A percentile compares a stretch with the other conserved stretches of the same genome.
Evolutionary conservation across 2,113 vertebrate genomes (phyloP).

Genomic region (Zapus hudsonius): DNA sequence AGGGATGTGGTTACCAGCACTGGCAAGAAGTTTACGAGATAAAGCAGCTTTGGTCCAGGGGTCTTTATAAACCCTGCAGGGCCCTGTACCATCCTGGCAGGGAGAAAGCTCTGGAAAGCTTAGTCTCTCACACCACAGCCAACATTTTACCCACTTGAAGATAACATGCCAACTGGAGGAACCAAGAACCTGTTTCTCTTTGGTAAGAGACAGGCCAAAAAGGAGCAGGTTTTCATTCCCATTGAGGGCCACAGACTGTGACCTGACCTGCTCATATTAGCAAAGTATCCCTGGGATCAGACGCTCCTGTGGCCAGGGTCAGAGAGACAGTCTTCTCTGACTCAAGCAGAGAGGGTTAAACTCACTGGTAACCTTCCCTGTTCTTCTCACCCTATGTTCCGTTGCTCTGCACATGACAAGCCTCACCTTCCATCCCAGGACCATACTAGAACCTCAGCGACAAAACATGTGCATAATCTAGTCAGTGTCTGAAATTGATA

Average conservation of each 20-base stretch:
- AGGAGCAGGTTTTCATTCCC: neutral
- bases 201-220: neutral
- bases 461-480: neutral
- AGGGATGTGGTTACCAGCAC: neutral
- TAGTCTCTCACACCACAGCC: neutral
- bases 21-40: neutral
- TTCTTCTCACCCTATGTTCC: neutral
- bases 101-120: neutral
- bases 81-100: neutral
- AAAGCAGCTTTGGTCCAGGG: neutral
- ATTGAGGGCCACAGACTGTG: neutral
- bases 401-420: neutral
- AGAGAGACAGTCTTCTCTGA: neutral
- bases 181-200: neutral
- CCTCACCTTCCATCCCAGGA: too few species aligned
- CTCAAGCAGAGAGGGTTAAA: neutral
- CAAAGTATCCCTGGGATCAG: neutral
- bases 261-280: neutral
- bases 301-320: neutral
- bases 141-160: neutral
- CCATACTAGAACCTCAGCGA: neutral
- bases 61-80: neutral
- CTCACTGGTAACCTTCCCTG: fast-evolving
- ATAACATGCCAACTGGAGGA: neutral
- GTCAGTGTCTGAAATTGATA: neutral